A percentile compares a stretch with the other conserved stretches of the same genome.
These are phyloP conservation scores for Drosophila seguyi DNA, from an alignment of 1,140 invertebrate species.

Conservation along the genomic window DNA sequence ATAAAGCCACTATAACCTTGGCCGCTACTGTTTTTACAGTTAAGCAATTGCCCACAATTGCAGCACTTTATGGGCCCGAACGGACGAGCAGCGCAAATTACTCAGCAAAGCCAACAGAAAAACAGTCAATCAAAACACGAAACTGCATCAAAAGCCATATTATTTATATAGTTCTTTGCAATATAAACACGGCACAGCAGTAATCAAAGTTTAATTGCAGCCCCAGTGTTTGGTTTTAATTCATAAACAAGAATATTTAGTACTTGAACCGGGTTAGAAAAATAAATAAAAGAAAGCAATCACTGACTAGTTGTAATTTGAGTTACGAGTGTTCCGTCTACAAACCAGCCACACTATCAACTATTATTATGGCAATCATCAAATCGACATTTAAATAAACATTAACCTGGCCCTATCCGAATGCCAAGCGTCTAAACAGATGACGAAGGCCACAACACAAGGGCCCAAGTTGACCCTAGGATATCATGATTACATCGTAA, in stretches of 20 bases:
- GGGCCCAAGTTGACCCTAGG: background rate
- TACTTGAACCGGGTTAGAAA: background rate
- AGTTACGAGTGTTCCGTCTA: slow-evolving; percentile 5
- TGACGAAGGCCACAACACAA: background rate
- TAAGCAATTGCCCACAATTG: slow-evolving; percentile 22
- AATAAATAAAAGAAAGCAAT: background rate
- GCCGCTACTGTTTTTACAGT: slow-evolving; percentile 4
- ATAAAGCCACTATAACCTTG: background rate
- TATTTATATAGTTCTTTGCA: slow-evolving; percentile 24
- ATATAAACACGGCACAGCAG: background rate
- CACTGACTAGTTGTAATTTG: slow-evolving; percentile 1
- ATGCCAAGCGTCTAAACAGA: background rate
- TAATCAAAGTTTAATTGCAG: slow-evolving; percentile 10
- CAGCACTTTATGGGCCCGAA: slow-evolving; percentile 30
- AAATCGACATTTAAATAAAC: slow-evolving; percentile 17
- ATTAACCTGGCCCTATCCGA: slow-evolving; percentile 11
- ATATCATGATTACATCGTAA: background rate
- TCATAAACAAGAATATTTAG: background rate
- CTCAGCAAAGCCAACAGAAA: slow-evolving; percentile 30
- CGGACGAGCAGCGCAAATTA: slow-evolving; percentile 1
- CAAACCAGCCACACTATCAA: slow-evolving; percentile 1
- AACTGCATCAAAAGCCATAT: slow-evolving; percentile 17
- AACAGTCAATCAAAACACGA: slow-evolving; percentile 33
- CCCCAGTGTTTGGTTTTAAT: slow-evolving; percentile 8
- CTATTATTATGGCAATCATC: slow-evolving; percentile 13